Conservation (phyloP, 2,113 vertebrate species). For the Oreochromis niloticus region DNA sequence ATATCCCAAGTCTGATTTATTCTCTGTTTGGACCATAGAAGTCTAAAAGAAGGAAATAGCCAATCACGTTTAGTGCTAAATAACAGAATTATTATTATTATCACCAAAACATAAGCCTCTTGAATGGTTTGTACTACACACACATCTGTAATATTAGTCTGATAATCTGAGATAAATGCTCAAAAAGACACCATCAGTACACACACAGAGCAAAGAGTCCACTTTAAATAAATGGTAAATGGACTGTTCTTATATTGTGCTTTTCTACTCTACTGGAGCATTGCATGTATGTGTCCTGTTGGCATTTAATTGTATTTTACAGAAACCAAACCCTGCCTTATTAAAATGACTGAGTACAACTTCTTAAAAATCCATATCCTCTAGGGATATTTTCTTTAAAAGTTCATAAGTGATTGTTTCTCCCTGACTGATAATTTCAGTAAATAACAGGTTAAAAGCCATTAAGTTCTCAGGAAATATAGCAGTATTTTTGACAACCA, state of each 20-base stretch:
- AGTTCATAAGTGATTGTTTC: not conserved
- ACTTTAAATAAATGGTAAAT: accelerated
- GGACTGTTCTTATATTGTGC: accelerated
- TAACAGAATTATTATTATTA: not conserved
- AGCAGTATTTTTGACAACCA: not conserved
- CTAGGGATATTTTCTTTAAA: not conserved
- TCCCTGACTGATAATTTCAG: not conserved
- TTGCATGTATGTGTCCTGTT: not conserved
- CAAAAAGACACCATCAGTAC: not conserved
- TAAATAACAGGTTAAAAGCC: not conserved
- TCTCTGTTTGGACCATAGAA: not conserved
- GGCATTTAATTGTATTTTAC: not conserved
- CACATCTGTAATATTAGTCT: not conserved
- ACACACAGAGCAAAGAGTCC: not conserved
- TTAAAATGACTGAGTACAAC: not conserved
- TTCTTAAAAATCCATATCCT: not conserved
- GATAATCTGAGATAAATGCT: not conserved
- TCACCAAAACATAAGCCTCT: not conserved
- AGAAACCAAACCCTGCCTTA: not conserved
- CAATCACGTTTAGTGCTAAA: not conserved
- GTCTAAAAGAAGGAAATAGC: not conserved
- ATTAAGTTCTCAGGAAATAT: not conserved
- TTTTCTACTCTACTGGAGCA: not conserved
- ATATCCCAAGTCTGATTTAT: not conserved
- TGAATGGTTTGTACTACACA: not conserved